Base-by-base conservation (phyloP, 2,113 vertebrate genomes). In the Nothocercus julius region DNA sequence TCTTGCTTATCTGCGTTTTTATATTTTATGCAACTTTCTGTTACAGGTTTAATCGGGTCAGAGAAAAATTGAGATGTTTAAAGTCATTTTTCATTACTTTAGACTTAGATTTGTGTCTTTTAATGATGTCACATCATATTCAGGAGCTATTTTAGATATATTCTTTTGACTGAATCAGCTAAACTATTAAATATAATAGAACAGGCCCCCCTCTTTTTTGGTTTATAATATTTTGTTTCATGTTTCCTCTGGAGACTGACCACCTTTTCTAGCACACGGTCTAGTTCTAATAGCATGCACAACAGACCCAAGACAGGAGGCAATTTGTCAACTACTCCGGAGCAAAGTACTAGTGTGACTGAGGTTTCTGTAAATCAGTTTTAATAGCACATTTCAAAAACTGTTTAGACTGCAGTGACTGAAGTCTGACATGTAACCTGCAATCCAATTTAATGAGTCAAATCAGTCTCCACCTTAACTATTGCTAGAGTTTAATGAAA, bases 171-270 rank as follows among this genome's bases (percentile, higher is more conserved):
- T 81, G 58, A 16, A 64, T 36, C 3, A 2, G 13, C 67, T 82
- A 63, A 69, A 79, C 24, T n/a, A 18, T 86, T 59, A 85, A 51
- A 73, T 22, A 3, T 28, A 74, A 53, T 30, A 68, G 38, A 68
- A 53, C 11, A 79, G 16, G 21, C 36, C 8, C 36, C 54, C 27
- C 32, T 30, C 38, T 21, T 38, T 38, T 61, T 40, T 56, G 27
- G 72, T 82, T 81, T 44, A 2, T 15, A 85, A 21, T 51, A 91
- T 88, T 80, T 80, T 36, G 30, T 32, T 94, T 94, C 24, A 32
- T 69, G 75, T 88, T 91, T 92, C 47, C n/a, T 62, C 74, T 93
- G 32, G 87, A 64, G 28, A 90, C 95, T 85, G 79, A 79, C 28
- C 81, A 54, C 6, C 22, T 73, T 83, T 79, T n/a, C 59, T 69